phyloP scores from a whole-genome alignment of 2,113 vertebrate species.

The Leiothrix lutea region DNA sequence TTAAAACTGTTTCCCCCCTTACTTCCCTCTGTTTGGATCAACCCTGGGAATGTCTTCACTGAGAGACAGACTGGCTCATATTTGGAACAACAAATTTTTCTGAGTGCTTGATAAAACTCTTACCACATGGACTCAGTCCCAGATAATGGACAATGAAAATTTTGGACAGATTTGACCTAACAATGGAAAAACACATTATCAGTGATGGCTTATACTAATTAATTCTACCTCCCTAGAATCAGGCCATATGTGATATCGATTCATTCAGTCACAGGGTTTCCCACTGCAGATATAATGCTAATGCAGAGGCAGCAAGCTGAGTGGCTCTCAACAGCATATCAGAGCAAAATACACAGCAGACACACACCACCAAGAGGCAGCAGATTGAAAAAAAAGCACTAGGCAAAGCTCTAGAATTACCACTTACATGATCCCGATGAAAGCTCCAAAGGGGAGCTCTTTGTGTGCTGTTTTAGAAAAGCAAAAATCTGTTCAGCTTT shows the following conservation, averaged over 20 bases:
- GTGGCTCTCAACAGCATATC: background rate
- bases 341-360: background rate
- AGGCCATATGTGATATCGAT: background rate
- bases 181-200: background rate
- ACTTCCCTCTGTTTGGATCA: background rate
- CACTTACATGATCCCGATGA: background rate
- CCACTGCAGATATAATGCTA: background rate
- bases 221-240: background rate
- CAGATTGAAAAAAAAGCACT: background rate
- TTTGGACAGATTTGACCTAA: background rate
- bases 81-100: background rate
- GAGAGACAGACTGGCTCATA: background rate
- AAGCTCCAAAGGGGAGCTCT: background rate
- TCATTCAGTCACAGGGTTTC: background rate
- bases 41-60: background rate
- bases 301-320: background rate
- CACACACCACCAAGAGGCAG: background rate
- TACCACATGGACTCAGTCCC: background rate
- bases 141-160: background rate
- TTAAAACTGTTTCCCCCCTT: background rate
- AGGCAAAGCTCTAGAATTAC: background rate
- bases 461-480: background rate
- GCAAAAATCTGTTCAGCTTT: background rate
- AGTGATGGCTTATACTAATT: background rate
- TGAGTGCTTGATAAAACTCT: background rate